Evolutionary conservation across 2,113 vertebrate genomes (phyloP), one percentile per base, ranked within the genome.

Genomic region (Bagarius yarrelli): DNA sequence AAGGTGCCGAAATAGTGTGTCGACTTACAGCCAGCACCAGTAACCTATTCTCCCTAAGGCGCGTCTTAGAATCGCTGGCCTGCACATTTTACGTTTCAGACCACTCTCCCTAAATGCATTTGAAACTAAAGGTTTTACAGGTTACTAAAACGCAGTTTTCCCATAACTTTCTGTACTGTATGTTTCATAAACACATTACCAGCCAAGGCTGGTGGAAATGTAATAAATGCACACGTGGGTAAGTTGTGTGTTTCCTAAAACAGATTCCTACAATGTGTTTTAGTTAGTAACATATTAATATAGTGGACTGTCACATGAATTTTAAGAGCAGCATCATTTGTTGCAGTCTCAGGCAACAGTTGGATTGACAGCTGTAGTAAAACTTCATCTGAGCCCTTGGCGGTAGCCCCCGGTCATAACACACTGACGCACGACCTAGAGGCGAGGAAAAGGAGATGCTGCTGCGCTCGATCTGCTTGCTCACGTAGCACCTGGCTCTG

Each of bases 1-100:
- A 71, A 79, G 81, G 78, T 67, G 92, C 87, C 83, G 88, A 95
- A 98, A 96, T 97, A 96, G 94, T 90, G 87, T 76, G 53, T 88
- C 92, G 92, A 92, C 89, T 83, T 86, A 14, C 85, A 87, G 92
- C 94, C 94, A 95, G 56, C 81, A 85, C 36, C 76, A 83, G 93
- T 91, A 93, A 92, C 90, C 89, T 87, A 84, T 92, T 92, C 91
- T 91, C 87, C 88, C 89, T 76, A 85, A 81, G 88, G 90, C 92
- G 92, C 81, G 88, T 85, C 91, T 87, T 83, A 86, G 85, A 91
- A 91, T 90, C 83, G 88, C 92, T 90, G 88, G 83, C 78, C 87
- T 87, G 40, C 80, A 82, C 86, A 88, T 74, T 89, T 87, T 80
- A 79, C 85, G 84, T 78, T n/a, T 70, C 72, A 71, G 55, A 64